Percentiles rank a stretch among this genome's conserved stretches.
These are phyloP conservation scores for Elgaria multicarinata DNA, from an alignment of 2,113 vertebrate species.

Conservation along the genomic window DNA sequence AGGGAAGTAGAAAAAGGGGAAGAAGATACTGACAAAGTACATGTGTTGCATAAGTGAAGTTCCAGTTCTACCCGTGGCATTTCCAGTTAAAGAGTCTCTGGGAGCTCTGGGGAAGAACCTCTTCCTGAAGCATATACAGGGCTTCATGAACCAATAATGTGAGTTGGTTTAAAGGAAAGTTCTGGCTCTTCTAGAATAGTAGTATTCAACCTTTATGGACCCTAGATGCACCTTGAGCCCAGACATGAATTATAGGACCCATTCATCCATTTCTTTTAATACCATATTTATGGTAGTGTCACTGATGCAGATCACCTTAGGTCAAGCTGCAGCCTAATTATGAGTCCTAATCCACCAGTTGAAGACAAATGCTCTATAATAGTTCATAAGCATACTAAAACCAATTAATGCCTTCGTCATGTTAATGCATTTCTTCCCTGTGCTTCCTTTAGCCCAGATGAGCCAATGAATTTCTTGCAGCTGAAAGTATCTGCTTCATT, in stretches of 20 bases:
- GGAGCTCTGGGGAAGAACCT: background rate
- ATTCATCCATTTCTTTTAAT: background rate
- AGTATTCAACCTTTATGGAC: background rate
- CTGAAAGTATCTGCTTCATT: slow-evolving; percentile 92
- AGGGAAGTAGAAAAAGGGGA: background rate
- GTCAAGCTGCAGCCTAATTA: too few relatives aligned
- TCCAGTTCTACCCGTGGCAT: background rate
- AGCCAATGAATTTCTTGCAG: slow-evolving; percentile 87
- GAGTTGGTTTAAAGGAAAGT: too few relatives aligned
- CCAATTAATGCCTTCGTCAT: background rate
- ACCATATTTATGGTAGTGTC: background rate
- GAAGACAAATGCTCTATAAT: background rate
- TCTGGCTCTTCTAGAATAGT: background rate
- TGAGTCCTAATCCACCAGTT: too few relatives aligned
- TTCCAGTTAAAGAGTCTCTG: background rate
- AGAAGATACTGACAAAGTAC: background rate
- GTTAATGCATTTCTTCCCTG: background rate
- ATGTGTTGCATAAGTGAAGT: background rate
- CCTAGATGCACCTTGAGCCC: background rate
- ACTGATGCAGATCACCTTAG: background rate
- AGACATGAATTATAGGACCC: background rate
- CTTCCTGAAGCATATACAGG: background rate
- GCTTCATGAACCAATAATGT: background rate
- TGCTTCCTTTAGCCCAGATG: slow-evolving; percentile 85
- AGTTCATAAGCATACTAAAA: background rate